Conservation (phyloP, 2,888 invertebrate genomes). For the Halictus quadricinctus region DNA sequence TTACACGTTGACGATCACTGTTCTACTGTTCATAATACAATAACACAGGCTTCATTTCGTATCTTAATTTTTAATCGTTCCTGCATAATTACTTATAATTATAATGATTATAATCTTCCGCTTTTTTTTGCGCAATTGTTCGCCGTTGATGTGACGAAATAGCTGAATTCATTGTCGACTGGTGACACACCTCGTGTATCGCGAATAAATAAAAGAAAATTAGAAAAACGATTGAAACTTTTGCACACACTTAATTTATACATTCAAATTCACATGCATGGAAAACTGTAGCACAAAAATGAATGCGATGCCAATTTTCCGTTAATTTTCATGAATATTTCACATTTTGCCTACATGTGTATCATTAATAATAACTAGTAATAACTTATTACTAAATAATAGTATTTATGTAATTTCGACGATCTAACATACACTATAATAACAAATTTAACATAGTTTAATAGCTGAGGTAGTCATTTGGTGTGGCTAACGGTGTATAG, state of each 20-base stretch:
- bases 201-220: neutral
- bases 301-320: neutral
- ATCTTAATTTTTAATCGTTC: neutral
- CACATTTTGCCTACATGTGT: neutral
- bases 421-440: neutral
- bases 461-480: neutral
- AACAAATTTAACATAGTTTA: neutral
- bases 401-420: neutral
- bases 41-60: neutral
- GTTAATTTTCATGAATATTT: neutral
- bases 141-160: no score
- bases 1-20: neutral
- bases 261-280: neutral
- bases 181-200: no score
- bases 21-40: neutral
- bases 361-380: neutral
- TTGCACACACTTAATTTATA: neutral
- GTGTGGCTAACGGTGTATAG: neutral
- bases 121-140: no score
- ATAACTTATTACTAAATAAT: neutral
- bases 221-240: neutral
- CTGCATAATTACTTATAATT: neutral
- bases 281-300: neutral
- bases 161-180: no score
- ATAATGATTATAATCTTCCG: neutral